Percentiles rank a stretch among this genome's conserved stretches.
These are phyloP conservation scores for Manis pentadactyla DNA, from an alignment of 2,797 vertebrate species.

Conservation along the genomic window DNA sequence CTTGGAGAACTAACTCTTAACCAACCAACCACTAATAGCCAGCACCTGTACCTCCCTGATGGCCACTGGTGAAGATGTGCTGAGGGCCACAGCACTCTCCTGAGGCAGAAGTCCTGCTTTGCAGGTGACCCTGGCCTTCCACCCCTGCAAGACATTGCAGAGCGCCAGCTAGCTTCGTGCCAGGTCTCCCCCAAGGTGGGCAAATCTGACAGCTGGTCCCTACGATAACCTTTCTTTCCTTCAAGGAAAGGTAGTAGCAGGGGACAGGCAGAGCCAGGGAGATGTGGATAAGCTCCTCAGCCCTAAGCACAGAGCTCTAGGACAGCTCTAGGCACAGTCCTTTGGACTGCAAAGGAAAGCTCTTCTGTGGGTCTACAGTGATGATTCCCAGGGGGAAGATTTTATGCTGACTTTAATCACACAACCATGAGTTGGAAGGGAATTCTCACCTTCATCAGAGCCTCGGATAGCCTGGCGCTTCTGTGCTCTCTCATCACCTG, in stretches of 20 bases:
- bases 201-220: not conserved
- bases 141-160: not conserved
- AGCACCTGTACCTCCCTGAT: not conserved
- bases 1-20: not conserved
- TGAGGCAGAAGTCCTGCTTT: not conserved
- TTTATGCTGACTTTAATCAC: not conserved
- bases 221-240: not conserved
- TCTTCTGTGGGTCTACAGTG: not conserved
- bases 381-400: not conserved
- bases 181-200: not conserved
- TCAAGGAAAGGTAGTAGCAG: not conserved
- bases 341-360: not conserved
- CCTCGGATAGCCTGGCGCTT: conserved; percentile 95
- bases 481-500: conserved; percentile 94
- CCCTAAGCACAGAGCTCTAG: not conserved
- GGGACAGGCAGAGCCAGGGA: not conserved
- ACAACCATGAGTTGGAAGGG: not conserved
- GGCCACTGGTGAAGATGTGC: not conserved
- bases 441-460: conserved; percentile 94
- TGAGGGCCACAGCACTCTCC: not conserved
- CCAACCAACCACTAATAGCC: not conserved
- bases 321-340: no score
- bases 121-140: no score
- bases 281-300: not conserved
- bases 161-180: not conserved